Evolutionary conservation across 2,113 vertebrate species (phyloP), one percentile per base, ranked within the genome.

Genomic region (Scolopax mira): DNA sequence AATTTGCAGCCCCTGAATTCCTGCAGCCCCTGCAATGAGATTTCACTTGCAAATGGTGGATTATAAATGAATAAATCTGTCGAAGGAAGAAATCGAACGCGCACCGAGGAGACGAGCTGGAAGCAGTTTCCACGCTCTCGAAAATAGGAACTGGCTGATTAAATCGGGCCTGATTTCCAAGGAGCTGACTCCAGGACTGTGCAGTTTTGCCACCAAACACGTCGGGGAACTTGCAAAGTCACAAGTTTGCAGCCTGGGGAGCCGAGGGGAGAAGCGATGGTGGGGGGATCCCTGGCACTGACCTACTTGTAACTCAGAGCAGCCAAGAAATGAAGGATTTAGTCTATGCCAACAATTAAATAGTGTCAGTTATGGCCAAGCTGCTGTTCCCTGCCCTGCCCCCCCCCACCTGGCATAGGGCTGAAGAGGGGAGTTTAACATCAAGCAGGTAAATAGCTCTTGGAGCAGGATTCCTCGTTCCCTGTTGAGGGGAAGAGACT

Each of bases 331-430:
- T 0, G 2, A 58, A 25, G 42, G 65, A 7, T 39, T 67, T 3
- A 2, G 21, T 4, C 28, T 10, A 3, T 10, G 2, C 7, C 64
- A 39, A 25, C 33, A 31, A 14, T 4, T 3, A 19, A 33, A 30
- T 15, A 3, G 0, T 15, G 41, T 7, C 2, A 2, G 16, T 33
- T 78, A 1, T 0, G 9, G 58, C 46, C 51, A 35, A 4, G 57
- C 28, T 30, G 80, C 75, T 11, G 41, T 52, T 69, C 52, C 16
- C 85, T 21, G 51, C 41, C 39, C 42, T 27, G 42, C 27, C 35
- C 61, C 51, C 10, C 55, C 22, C 35, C 67, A 10, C 39, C 25
- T 85, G 8, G 30, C 49, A 3, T 0, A 46, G 28, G 28, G 13
- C 37, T 33, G 74, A 41, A n/a, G 19, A 5, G 22, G 4, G 10